Evolutionary conservation across 2,797 vertebrate genomes (phyloP).

Genomic region (Tragelaphus oryx): DNA sequence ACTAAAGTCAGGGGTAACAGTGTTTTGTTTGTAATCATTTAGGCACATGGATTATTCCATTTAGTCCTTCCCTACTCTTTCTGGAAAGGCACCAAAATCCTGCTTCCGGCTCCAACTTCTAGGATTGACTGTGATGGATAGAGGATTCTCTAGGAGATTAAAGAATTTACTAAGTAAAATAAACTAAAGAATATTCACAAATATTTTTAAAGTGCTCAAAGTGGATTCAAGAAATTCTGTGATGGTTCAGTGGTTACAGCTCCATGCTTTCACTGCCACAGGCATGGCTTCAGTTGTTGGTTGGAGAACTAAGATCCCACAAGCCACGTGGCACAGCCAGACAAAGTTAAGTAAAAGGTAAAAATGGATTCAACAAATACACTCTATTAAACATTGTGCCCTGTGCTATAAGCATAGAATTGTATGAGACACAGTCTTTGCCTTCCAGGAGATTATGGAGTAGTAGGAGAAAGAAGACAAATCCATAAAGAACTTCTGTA

Average conservation of each 20-base stretch:
- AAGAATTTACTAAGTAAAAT: slow-evolving; percentile 14
- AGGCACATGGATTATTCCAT: background rate
- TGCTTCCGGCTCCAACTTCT: background rate
- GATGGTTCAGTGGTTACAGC: background rate
- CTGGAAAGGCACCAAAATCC: slow-evolving; percentile 11
- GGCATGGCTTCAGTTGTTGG: background rate
- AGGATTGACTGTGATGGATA: background rate
- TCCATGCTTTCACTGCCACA: background rate
- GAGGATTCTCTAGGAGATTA: slow-evolving; percentile 17
- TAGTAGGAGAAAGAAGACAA: background rate
- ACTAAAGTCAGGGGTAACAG: background rate
- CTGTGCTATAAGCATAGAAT: background rate
- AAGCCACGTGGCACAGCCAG: background rate
- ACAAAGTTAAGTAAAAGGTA: background rate
- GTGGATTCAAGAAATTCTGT: background rate
- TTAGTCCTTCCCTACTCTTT: background rate
- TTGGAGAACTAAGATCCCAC: background rate
- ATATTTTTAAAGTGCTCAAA: slow-evolving; percentile 30
- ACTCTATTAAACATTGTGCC: background rate
- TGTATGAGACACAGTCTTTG: background rate
- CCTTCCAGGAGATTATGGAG: background rate
- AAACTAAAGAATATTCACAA: background rate
- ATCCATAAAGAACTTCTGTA: background rate
- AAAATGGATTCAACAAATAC: background rate
- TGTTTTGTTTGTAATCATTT: slow-evolving; percentile 15